These are phyloP conservation scores for Lacerta agilis DNA, from an alignment of 2,797 vertebrate genomes.

Conservation along the genomic window DNA sequence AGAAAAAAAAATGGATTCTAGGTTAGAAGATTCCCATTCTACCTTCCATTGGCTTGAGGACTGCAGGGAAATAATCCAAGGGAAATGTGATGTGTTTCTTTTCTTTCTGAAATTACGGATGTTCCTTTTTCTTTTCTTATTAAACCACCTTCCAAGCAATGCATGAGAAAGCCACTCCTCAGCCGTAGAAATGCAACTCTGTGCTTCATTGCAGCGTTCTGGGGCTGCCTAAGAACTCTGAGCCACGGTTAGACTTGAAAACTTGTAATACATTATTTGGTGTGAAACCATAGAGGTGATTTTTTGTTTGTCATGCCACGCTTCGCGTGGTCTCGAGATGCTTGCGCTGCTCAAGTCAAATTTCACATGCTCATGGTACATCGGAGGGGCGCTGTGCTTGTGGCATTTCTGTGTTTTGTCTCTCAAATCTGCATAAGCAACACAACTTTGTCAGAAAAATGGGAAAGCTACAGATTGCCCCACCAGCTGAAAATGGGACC, in stretches of 20 bases:
- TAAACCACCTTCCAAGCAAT: neutral
- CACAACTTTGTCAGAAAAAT: slow-evolving; percentile 81
- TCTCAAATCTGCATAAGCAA: slow-evolving; percentile 78
- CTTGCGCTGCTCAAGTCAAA: slow-evolving; percentile 54
- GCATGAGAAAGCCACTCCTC: neutral
- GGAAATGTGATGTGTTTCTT: neutral
- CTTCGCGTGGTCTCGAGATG: slow-evolving; percentile 56
- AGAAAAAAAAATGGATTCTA: too few relatives aligned
- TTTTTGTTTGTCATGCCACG: slow-evolving; percentile 67
- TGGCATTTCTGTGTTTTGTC: slow-evolving; percentile 48
- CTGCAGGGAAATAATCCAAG: slow-evolving; percentile 13
- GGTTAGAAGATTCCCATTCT: too few relatives aligned
- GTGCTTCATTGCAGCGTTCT: slow-evolving; percentile 32
- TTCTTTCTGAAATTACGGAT: slow-evolving; percentile 11
- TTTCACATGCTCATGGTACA: slow-evolving; percentile 61
- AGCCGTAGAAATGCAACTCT: slow-evolving; percentile 13
- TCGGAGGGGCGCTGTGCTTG: slow-evolving; percentile 63
- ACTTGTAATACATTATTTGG: slow-evolving; percentile 53
- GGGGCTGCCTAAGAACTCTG: slow-evolving; percentile 48
- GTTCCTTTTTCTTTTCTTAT: slow-evolving; percentile 6
- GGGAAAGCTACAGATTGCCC: slow-evolving; percentile 77
- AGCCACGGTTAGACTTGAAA: slow-evolving; percentile 25
- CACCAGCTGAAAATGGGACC: slow-evolving; percentile 75
- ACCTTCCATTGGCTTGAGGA: neutral
- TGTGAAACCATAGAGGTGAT: slow-evolving; percentile 73